These are phyloP conservation scores for Gymnopithys bicolor DNA, from an alignment of 2,797 vertebrate genomes.

Conservation along the genomic window DNA sequence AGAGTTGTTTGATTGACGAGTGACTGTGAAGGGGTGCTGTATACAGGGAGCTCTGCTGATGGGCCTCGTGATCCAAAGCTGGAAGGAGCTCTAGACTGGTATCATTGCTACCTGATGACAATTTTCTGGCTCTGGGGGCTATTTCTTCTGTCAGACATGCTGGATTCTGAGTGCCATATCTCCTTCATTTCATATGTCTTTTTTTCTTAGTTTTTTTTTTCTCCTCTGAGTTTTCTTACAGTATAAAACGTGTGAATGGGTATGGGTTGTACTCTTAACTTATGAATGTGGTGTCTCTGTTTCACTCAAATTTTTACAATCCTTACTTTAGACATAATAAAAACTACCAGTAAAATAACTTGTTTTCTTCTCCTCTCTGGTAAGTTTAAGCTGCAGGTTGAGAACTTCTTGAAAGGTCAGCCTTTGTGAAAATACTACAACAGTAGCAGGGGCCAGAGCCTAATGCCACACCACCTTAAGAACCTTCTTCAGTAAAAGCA, in stretches of 20 bases:
- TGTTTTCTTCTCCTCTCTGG: not conserved
- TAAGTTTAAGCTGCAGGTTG: not conserved
- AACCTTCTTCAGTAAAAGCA: not conserved
- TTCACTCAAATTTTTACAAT: slow-evolving; percentile 28
- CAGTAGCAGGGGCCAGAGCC: not conserved
- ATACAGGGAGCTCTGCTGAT: slow-evolving; percentile 55
- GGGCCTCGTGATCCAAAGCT: slow-evolving; percentile 57
- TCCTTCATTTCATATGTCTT: slow-evolving; percentile 38
- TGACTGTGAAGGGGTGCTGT: slow-evolving; percentile 62
- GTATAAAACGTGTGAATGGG: slow-evolving; percentile 40
- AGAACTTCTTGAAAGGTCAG: not conserved
- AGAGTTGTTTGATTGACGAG: slow-evolving; percentile 62
- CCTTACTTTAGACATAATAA: not conserved
- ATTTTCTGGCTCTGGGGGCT: slow-evolving; percentile 64
- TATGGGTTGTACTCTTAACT: slow-evolving; percentile 35
- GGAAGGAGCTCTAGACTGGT: slow-evolving; percentile 60
- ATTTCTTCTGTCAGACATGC: slow-evolving; percentile 66
- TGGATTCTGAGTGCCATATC: slow-evolving; percentile 41
- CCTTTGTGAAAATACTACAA: not conserved
- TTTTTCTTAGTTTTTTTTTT: slow-evolving; percentile 6
- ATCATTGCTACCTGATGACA: slow-evolving; percentile 66
- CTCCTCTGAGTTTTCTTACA: slow-evolving; percentile 32
- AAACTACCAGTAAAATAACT: not conserved
- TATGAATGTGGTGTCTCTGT: slow-evolving; percentile 41
- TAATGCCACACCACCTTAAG: not conserved